These are phyloP conservation scores for Neolamprologus sp. DNA, from an alignment of 2,113 vertebrate species.

Conservation along the genomic window DNA sequence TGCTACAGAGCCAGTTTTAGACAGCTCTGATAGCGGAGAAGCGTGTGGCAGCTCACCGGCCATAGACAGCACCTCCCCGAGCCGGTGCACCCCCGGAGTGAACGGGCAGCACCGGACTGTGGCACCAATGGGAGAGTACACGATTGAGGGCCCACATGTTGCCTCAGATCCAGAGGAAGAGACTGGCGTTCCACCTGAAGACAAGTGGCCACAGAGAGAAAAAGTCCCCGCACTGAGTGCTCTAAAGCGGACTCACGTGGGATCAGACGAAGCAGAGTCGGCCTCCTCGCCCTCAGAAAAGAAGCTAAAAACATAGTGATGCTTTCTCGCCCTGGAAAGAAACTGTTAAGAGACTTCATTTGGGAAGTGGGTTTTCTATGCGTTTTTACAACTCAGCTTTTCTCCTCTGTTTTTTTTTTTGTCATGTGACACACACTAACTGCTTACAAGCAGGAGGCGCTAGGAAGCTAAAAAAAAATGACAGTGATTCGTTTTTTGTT, in stretches of 20 bases:
- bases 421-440: background rate
- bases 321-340: background rate
- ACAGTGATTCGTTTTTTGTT: background rate
- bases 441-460: background rate
- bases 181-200: slow-evolving; percentile 10
- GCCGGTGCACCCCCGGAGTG: background rate
- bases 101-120: slow-evolving; percentile 52
- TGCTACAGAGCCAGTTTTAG: background rate
- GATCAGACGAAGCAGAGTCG: slow-evolving; percentile 61
- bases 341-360: slow-evolving; percentile 23
- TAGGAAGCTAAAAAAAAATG: background rate
- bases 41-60: background rate
- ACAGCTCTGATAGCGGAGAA: slow-evolving; percentile 15
- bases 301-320: slow-evolving; percentile 87
- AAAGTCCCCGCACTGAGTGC: slow-evolving; percentile 29
- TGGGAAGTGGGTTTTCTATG: slow-evolving; percentile 42
- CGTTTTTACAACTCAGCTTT: slow-evolving; percentile 38
- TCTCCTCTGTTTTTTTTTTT: background rate
- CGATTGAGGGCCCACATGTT: background rate
- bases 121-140: background rate
- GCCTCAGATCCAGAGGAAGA: slow-evolving; percentile 50
- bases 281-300: slow-evolving; percentile 82
- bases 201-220: slow-evolving; percentile 63
- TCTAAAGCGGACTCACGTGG: slow-evolving; percentile 84
- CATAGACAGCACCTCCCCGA: background rate